Evolutionary conservation across 1,140 invertebrate genomes (phyloP), one percentile per base, ranked within the genome.

Genomic region (Cydia fagiglandana): DNA sequence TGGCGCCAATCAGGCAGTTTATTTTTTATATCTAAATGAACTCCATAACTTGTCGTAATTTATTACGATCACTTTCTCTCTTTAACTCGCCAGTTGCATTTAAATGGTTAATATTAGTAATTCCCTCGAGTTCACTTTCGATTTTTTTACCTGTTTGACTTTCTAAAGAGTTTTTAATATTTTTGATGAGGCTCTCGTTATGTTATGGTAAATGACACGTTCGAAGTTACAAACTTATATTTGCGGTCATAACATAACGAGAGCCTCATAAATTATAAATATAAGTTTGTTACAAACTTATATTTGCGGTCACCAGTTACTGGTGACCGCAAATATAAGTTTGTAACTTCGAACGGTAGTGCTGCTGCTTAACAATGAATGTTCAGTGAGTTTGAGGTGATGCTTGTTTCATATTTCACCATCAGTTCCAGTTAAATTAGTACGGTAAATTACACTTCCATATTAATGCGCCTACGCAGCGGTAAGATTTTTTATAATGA

Each of bases 121-220:
- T 70, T 70, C 45, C 38, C 66, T 34, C 34, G 38, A 12, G 34
- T 70, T 70, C 66, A 70, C 66, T 70, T 70, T 70, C 66, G 30
- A 61, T 61, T 61, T 61, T 45, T 70, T 70, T 45, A 70, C 66
- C 66, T 17, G 38, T 70, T 70, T 70, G 17, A 70, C 66, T 70
- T 70, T 70, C 66, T 70, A 70, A 70, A 70, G 66, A 70, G 66
- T 70, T 70, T 70, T 70, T 70, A 70, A 70, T 70, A 41, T 38
- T 70, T 70, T 70, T 38, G 66, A 70, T 70, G 66, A 17, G 66
- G 66, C 66, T 45, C 15, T 70, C 38, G 30, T 70, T 70, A 34
- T 68, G 64, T 28, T 68, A 70, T 70, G 66, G 30, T 34, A 70
- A 70, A 70, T 70, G 30, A 70, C 66, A 24, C 56, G 20, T 24